phyloP scores from a whole-genome alignment of 2,113 vertebrate species.

The Pungitius pungitius region DNA sequence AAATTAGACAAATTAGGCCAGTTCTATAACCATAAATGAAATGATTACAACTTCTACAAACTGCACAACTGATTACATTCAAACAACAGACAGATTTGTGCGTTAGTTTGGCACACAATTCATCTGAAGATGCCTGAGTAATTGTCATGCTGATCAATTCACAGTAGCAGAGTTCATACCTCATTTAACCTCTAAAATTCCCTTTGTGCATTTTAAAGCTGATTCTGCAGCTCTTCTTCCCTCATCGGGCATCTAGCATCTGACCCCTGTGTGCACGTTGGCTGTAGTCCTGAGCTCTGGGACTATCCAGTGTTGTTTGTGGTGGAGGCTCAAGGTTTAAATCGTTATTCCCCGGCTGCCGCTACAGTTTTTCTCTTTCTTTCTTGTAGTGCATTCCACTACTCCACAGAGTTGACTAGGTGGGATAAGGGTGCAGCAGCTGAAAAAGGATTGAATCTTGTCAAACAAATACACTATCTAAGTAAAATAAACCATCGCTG shows the following conservation, averaged over 20 bases:
- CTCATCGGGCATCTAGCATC: not conserved
- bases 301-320: conserved; percentile 54
- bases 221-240: conserved; percentile 41
- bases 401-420: not conserved
- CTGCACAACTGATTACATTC: not conserved
- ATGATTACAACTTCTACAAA: not conserved
- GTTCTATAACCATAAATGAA: not conserved
- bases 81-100: not conserved
- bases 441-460: not conserved
- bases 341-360: conserved; percentile 41
- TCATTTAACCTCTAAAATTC: conserved; percentile 37
- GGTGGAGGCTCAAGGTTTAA: conserved; percentile 29
- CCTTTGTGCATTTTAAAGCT: conserved; percentile 43
- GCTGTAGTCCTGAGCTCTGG: conserved; percentile 24
- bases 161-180: conserved; percentile 8
- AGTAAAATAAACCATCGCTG: not conserved
- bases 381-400: not conserved
- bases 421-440: not conserved
- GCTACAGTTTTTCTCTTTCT: not conserved
- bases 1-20: not conserved
- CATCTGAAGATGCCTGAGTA: not conserved
- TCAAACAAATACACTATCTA: not conserved
- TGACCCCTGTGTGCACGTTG: conserved; percentile 44
- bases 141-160: conserved; percentile 6
- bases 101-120: not conserved